Evolutionary conservation across 2,113 vertebrate genomes (phyloP), one percentile per base, ranked within the genome.

Genomic region (Tyto alba): DNA sequence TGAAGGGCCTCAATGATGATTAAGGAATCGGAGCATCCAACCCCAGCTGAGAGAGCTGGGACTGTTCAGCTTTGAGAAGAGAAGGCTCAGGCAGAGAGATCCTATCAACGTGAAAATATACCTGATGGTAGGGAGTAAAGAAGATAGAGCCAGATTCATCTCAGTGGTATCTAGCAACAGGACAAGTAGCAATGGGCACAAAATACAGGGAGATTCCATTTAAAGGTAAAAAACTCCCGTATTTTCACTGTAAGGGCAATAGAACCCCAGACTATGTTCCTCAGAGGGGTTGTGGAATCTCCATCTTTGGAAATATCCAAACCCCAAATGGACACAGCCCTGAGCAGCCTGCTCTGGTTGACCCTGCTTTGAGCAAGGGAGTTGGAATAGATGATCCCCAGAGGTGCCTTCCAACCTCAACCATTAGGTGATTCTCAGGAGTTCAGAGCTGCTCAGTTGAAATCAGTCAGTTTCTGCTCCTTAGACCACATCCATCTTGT

Each of bases 401-500:
- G 40, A 89, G 52, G 9, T 77, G 56, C 56, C 55, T 84, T 84
- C 43, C 48, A 91, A 64, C 21, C 81, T 57, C 77, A 82, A 53
- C 27, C 60, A 60, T 72, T 43, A 34, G 36, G 40, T 78, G 57
- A 56, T n/a, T 79, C 36, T 79, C 68, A 69, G 73, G 83, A 92
- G 68, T 73, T 68, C 62, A 78, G 90, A 68, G 69, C 47, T 64
- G 74, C 48, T 89, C 52, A 66, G 91, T 25, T 82, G 84, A 93
- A 95, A 57, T 95, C 71, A 91, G 62, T 85, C 40, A 69, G 88
- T 91, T 95, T 97, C 95, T 96, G 77, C 83, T 95, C 75, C 50
- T 83, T 62, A 83, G 95, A 97, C 82, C 53, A 91, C 60, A 94
- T 96, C 91, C 92, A 95, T 97, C 93, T 73, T 96, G 87, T 77